Conservation (phyloP, 1,140 invertebrate species). For the Cylas formicarius region DNA sequence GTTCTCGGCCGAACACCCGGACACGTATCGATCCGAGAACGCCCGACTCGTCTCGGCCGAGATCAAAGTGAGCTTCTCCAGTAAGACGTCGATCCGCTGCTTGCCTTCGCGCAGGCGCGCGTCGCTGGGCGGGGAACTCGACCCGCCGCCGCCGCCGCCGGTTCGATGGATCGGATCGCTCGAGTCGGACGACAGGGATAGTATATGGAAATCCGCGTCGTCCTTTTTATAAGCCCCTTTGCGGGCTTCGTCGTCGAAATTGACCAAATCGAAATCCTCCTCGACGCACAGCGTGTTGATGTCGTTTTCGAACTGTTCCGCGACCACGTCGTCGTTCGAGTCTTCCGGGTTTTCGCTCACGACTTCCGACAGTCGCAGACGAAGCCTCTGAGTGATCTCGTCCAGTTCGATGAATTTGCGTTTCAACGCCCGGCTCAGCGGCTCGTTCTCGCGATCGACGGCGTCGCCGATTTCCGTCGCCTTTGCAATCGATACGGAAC, state of each 20-base stretch:
- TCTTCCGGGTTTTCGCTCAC: constrained; percentile 47
- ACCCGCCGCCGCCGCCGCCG: not conserved
- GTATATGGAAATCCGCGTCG: too few relatives aligned
- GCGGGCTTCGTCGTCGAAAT: constrained; percentile 32
- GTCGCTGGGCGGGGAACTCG: too few relatives aligned
- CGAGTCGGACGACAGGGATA: not conserved
- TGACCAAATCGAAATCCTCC: constrained; percentile 35
- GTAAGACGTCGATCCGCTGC: constrained; percentile 32
- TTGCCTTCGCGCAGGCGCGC: constrained; percentile 27
- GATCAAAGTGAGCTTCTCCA: constrained; percentile 34
- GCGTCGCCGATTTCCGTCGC: not conserved
- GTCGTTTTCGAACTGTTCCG: constrained; percentile 50
- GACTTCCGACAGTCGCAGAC: constrained; percentile 48
- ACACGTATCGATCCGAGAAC: constrained; percentile 31
- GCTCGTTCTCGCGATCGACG: constrained; percentile 21
- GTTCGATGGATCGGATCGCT: not conserved
- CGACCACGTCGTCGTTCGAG: constrained; percentile 43
- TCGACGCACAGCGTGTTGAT: constrained; percentile 42
- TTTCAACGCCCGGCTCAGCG: constrained; percentile 45
- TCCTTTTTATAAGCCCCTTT: constrained; percentile 12
- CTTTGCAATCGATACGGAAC: not conserved
- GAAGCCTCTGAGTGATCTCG: constrained; percentile 53
- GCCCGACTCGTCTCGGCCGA: constrained; percentile 17
- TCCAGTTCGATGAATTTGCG: constrained; percentile 55
- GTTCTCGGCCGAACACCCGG: constrained; percentile 31